These are phyloP conservation scores for Ephestia elutella DNA, from an alignment of 1,140 invertebrate species.

Conservation along the genomic window DNA sequence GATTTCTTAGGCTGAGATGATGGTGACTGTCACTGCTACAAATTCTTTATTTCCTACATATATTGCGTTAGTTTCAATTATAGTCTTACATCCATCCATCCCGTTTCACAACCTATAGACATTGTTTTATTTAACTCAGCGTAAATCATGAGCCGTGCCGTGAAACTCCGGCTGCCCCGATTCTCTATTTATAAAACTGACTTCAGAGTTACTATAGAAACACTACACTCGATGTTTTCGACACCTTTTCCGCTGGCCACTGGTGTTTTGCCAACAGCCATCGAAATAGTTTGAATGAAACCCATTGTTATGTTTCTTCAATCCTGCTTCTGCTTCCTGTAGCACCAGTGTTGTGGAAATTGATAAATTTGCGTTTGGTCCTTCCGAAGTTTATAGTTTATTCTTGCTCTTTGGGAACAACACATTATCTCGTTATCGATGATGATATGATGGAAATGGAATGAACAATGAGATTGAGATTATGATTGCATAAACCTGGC, in stretches of 20 bases:
- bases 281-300: background rate
- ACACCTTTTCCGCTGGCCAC: constrained; percentile 22
- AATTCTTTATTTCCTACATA: no score
- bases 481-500: no score
- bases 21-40: no score
- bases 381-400: no score
- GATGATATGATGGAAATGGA: no score
- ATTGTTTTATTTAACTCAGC: constrained; percentile 6
- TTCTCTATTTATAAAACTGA: constrained; percentile 59
- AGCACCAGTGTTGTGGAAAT: background rate
- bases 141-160: constrained; percentile 40
- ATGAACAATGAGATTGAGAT: no score
- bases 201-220: constrained; percentile 35
- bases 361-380: no score
- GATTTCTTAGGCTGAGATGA: no score
- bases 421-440: no score
- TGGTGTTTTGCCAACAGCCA: constrained; percentile 32
- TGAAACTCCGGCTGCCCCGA: constrained; percentile 37
- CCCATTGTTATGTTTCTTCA: background rate
- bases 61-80: no score
- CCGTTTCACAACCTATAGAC: background rate
- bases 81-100: background rate
- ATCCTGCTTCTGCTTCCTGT: background rate
- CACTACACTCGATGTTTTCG: constrained; percentile 24
- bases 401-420: no score